Evolutionary conservation across 2,113 vertebrate genomes (phyloP).

Genomic region (Pseudonaja textilis): DNA sequence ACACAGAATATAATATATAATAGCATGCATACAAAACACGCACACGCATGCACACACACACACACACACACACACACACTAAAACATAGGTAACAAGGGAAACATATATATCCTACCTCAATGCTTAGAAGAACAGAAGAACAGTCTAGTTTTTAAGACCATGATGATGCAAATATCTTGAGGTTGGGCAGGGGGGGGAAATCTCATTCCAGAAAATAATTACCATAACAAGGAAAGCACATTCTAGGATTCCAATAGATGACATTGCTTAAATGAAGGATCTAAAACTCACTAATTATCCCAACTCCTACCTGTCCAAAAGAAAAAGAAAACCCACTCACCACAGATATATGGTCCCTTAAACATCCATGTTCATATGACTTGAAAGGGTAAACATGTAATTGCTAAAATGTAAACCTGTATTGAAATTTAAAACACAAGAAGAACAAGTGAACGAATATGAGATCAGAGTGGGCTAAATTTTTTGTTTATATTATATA

Average conservation of each 20-base stretch:
- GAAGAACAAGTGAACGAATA: neutral
- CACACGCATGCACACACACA: too few relatives aligned
- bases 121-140: neutral
- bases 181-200: accelerated
- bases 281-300: neutral
- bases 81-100: neutral
- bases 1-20: neutral
- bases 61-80: too few relatives aligned
- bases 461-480: neutral
- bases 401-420: neutral
- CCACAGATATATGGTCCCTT: neutral
- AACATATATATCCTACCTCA: neutral
- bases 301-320: neutral
- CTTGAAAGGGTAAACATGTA: neutral
- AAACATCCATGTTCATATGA: neutral
- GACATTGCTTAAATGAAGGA: neutral
- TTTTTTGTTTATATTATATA: neutral
- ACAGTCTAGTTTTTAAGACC: neutral
- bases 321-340: neutral
- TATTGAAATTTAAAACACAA: neutral
- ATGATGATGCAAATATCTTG: neutral
- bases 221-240: neutral
- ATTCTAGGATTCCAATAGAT: neutral
- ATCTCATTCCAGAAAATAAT: neutral
- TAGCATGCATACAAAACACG: neutral